A percentile compares a stretch with the other conserved stretches of the same genome.
These are phyloP conservation scores for Tachysurus vachellii DNA, from an alignment of 2,113 vertebrate species.

Conservation along the genomic window DNA sequence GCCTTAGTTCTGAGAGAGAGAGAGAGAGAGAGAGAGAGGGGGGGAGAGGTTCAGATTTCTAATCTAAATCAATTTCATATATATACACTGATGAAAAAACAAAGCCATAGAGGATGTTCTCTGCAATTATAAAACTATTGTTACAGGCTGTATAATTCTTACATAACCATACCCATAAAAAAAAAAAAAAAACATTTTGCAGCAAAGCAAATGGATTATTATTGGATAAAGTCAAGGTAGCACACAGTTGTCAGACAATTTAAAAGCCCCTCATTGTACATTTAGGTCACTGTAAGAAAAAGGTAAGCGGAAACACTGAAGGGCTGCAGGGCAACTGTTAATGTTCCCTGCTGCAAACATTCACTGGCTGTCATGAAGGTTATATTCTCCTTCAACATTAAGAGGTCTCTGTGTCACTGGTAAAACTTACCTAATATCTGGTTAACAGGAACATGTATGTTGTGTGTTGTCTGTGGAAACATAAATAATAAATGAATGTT, in stretches of 20 bases:
- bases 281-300: neutral
- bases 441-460: neutral
- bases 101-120: neutral
- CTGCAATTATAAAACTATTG: neutral
- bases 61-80: neutral
- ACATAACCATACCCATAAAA: neutral
- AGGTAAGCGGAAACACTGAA: neutral
- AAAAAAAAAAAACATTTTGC: neutral
- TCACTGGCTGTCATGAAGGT: neutral
- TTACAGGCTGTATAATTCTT: neutral
- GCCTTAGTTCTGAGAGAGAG: conserved; percentile 52
- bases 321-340: neutral
- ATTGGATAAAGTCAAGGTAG: neutral
- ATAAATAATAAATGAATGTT: neutral
- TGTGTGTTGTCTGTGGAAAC: neutral
- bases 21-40: neutral
- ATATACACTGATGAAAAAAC: neutral
- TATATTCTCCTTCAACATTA: neutral
- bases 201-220: neutral
- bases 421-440: neutral
- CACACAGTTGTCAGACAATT: neutral
- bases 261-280: neutral
- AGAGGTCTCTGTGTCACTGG: neutral
- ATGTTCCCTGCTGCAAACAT: neutral
- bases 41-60: neutral